Evolutionary conservation across 1,140 invertebrate genomes (phyloP), one percentile per base, ranked within the genome.

Genomic region (Zaprionus nigranus): DNA sequence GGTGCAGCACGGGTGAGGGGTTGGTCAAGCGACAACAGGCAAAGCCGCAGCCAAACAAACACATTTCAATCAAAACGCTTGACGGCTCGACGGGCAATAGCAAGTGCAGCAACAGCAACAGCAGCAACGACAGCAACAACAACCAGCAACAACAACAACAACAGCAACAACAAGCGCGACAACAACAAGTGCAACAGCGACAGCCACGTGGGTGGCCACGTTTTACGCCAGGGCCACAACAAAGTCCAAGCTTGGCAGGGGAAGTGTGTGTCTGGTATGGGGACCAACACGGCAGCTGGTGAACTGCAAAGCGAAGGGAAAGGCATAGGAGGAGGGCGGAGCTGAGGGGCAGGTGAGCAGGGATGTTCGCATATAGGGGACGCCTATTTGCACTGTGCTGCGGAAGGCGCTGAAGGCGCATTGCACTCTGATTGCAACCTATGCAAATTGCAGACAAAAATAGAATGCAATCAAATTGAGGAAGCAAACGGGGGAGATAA

Each of bases 11-110:
- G 30, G 30, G 36, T 17, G 40, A 15, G 34, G n/a, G 40, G n/a
- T n/a, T 46, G 40, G 40, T 7, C 40, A n/a, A 46, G 40, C 40
- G 40, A 54, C 61, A 69, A 26, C 43, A 64, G 65, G 59, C 67
- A 71, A 81, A 83, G 75, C 78, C 78, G 71, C 81, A 84, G 85
- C 78, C 81, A 84, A 88, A 90, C 85, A 88, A 88, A 84, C 85
- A 88, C 81, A 90, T 88, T 88, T 88, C 81, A 88, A 88, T 88
- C 85, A 84, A 84, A 88, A 84, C 74, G 72, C 62, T 66, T 73
- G 74, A 84, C 80, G 69, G 69, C 69, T 67, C 67, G 69, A 65
- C 62, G 67, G 28, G 67, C 60, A 63, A 54, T 57, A 64, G 56
- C 60, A n/a, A n/a, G n/a, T n/a, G n/a, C n/a, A 75, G 60, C 73